These are phyloP conservation scores for Enteromius thamalakanensis DNA, from an alignment of 2,797 vertebrate species.

Conservation along the genomic window DNA sequence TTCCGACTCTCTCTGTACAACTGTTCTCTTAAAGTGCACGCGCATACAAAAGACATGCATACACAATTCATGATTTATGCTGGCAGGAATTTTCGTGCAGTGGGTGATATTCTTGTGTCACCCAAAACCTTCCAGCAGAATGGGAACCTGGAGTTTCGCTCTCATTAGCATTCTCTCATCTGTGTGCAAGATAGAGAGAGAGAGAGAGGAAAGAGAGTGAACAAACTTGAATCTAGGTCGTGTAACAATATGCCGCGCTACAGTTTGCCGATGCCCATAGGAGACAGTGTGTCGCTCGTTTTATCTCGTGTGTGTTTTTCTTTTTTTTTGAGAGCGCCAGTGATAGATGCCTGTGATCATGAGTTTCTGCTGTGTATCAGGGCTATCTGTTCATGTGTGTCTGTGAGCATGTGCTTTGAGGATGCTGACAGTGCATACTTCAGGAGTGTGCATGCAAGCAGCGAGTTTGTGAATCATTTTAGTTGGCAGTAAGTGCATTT, in stretches of 20 bases:
- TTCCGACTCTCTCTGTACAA: slow-evolving; percentile 31
- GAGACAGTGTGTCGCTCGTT: slow-evolving; percentile 31
- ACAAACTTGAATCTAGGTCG: slow-evolving; percentile 52
- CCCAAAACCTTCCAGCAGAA: slow-evolving; percentile 3
- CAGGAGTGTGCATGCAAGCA: neutral
- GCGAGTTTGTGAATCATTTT: slow-evolving; percentile 17
- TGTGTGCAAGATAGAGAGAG: neutral
- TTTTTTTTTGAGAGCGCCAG: slow-evolving; percentile 1
- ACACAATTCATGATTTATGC: slow-evolving; percentile 45
- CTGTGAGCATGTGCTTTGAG: slow-evolving; percentile 30
- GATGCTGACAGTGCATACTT: slow-evolving; percentile 33
- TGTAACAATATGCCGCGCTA: slow-evolving; percentile 26
- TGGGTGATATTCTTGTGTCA: slow-evolving; percentile 26
- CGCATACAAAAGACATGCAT: slow-evolving; percentile 21
- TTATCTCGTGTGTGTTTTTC: slow-evolving; percentile 20
- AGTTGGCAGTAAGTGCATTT: slow-evolving; percentile 23
- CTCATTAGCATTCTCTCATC: slow-evolving; percentile 30
- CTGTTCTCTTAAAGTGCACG: slow-evolving; percentile 34
- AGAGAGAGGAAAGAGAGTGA: slow-evolving; percentile 11
- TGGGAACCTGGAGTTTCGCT: slow-evolving; percentile 23
- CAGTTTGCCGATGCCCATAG: slow-evolving; percentile 35
- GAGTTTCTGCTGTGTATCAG: slow-evolving; percentile 25
- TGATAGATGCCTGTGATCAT: slow-evolving; percentile 33
- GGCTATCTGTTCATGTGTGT: slow-evolving; percentile 33
- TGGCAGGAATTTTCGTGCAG: slow-evolving; percentile 43